Percentiles rank a stretch among this genome's conserved stretches.
Conservation (phyloP, 2,888 invertebrate genomes). For the Plemyria rubiginata region DNA sequence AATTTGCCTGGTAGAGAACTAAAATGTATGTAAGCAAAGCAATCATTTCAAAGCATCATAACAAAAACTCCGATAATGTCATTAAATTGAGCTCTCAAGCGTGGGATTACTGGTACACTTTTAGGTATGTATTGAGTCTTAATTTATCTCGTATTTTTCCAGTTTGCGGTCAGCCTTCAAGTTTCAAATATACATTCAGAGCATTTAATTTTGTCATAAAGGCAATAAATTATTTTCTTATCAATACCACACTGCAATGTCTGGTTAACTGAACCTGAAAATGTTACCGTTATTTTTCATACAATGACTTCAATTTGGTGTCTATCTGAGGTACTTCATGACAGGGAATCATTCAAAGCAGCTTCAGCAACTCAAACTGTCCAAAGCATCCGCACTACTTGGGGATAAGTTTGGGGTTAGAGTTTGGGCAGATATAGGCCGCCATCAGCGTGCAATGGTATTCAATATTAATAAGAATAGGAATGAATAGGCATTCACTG, state of each 20-base stretch:
- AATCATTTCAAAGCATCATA: conserved; percentile 37
- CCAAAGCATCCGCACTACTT: too few species aligned
- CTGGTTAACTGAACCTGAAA: background rate
- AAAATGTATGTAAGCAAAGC: conserved; percentile 11
- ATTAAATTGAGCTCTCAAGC: conserved; percentile 74
- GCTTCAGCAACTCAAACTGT: too few species aligned
- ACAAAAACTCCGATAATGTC: conserved; percentile 71
- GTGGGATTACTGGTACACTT: conserved; percentile 72
- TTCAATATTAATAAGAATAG: too few species aligned
- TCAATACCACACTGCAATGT: background rate
- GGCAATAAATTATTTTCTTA: conserved; percentile 8
- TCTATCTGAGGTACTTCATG: background rate
- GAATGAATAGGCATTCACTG: too few species aligned
- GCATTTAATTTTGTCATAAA: conserved; percentile 61
- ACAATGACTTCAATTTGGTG: background rate
- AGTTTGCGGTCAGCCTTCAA: conserved; percentile 65
- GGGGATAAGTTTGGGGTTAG: too few species aligned
- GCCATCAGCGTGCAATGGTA: too few species aligned
- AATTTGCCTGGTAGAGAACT: background rate
- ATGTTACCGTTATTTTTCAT: background rate
- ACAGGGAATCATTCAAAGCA: too few species aligned
- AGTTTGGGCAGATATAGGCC: too few species aligned
- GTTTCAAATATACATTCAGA: conserved; percentile 60
- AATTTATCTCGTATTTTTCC: conserved; percentile 75
- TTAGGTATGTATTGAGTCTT: conserved; percentile 75